Conservation (phyloP, 2,888 invertebrate species). For the Axea sp. region DNA sequence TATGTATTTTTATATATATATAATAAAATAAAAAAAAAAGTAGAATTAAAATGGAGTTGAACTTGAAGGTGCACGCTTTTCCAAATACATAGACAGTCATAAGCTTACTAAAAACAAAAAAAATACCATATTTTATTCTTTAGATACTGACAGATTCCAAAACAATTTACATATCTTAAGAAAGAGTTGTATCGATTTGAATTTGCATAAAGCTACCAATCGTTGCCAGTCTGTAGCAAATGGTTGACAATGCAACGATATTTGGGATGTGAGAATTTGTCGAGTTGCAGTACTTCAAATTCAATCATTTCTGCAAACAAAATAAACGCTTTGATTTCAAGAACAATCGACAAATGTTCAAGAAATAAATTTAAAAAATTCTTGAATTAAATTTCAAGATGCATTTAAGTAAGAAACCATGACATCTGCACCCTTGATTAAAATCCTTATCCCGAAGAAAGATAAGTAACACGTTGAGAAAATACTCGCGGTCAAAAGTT, state of each 20-base stretch:
- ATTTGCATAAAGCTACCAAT: constrained; percentile 46
- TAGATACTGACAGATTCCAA: constrained; percentile 30
- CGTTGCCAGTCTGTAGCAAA: constrained; percentile 38
- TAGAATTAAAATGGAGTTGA: no score
- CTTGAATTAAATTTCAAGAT: not conserved
- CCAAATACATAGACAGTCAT: constrained; percentile 1
- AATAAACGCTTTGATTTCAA: no score
- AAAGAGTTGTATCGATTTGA: constrained; percentile 37
- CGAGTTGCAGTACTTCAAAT: constrained; percentile 15
- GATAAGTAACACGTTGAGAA: constrained; percentile 32
- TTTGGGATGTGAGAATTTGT: constrained; percentile 18
- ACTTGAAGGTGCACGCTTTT: not conserved
- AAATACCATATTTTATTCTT: constrained; percentile 19
- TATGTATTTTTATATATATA: no score
- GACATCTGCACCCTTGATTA: constrained; percentile 36
- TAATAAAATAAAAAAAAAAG: no score
- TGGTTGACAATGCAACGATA: constrained; percentile 41
- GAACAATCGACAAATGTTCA: constrained; percentile 3
- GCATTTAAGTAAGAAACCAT: constrained; percentile 25
- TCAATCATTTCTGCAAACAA: no score
- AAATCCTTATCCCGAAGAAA: constrained; percentile 23
- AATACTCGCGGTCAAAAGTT: constrained; percentile 40
- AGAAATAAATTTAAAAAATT: no score
- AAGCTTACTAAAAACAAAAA: constrained; percentile 10
- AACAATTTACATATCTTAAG: constrained; percentile 48